Evolutionary conservation across 1,140 invertebrate species (phyloP).

Genomic region (Frieseomelitta varia): DNA sequence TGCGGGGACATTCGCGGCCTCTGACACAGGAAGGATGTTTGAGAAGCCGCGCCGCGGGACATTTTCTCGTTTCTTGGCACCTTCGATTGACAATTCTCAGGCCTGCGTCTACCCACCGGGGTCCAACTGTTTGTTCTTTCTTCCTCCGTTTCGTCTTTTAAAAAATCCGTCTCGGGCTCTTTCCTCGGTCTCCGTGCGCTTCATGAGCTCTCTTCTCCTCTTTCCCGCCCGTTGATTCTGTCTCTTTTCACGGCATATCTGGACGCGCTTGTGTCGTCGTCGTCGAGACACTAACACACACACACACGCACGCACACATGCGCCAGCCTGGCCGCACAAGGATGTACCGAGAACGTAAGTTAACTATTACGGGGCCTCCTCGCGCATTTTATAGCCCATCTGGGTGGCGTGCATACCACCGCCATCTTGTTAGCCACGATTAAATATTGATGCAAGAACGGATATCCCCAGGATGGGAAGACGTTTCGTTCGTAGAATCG

Average conservation of each 20-base stretch:
- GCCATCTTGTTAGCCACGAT: slow-evolving; percentile 75
- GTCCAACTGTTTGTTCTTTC: slow-evolving; percentile 59
- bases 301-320: background rate
- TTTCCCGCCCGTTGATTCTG: too few species aligned
- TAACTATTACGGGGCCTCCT: slow-evolving; percentile 55
- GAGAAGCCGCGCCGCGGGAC: slow-evolving; percentile 74
- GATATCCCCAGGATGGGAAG: slow-evolving; percentile 53
- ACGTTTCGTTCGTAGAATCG: slow-evolving; percentile 58
- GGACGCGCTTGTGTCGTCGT: background rate
- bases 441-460: slow-evolving; percentile 77
- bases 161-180: background rate
- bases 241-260: background rate
- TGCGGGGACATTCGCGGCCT: slow-evolving; percentile 56
- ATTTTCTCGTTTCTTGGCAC: slow-evolving; percentile 75
- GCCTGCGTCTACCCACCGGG: slow-evolving; percentile 43
- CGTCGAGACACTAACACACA: background rate
- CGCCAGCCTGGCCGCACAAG: background rate
- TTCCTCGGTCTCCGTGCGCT: too few species aligned
- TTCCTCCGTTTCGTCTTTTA: background rate
- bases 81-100: slow-evolving; percentile 81
- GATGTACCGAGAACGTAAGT: slow-evolving; percentile 53
- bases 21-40: slow-evolving; percentile 78
- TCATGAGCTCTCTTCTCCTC: too few species aligned
- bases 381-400: slow-evolving; percentile 68
- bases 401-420: slow-evolving; percentile 65